Base-by-base conservation (phyloP, 2,797 vertebrate species). In the Pangasius larnaudii region DNA sequence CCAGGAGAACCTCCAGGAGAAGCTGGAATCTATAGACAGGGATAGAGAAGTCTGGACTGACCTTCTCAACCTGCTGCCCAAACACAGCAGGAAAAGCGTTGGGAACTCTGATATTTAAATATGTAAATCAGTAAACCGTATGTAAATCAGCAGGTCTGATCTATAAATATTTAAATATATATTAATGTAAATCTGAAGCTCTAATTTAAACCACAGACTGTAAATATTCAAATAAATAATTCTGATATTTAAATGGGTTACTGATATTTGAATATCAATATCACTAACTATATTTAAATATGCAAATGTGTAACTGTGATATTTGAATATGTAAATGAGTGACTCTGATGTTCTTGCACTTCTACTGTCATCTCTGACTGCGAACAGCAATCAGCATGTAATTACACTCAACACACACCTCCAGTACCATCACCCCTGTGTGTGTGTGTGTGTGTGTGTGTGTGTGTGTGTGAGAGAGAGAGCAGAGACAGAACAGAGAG, bases 371-470 rank as follows among this genome's bases (percentile, higher is more conserved):
- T 58, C 51, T 59, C 53, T 81, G 53, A 81, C 39, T 14, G 53
- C 1, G 78, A 61, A 81, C 33, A 22, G 80, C 58, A 82, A 82
- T 82, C 80, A 82, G 58, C 36, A 27, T 82, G 80, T 82, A 82
- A 82, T 82, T 82, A 82, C 24, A 63, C 79, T 27, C 75, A 79
- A 59, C 53, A 61, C 79, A 61, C 78, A 56, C 78, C 56, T 14
- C 33, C 33, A 30, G n/a, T 78, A 30, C n/a, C 30, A 79, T 79
- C 49, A 36, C 53, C 53, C 30, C n/a, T 80, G 36, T 63, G 58
- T n/a, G 58, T 59, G 58, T 59, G 33, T 13, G 51, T 80, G 78
- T 80, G 78, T 80, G n/a, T 80, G 79, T 53, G 30, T 79, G 77
- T 71, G 67, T 71, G 67, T 71, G 33, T 58, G 56, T 19, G 18